Percentiles rank a stretch among this genome's conserved stretches.
These are phyloP conservation scores for Accipiter virgatus DNA, from an alignment of 2,113 vertebrate species.

Conservation along the genomic window DNA sequence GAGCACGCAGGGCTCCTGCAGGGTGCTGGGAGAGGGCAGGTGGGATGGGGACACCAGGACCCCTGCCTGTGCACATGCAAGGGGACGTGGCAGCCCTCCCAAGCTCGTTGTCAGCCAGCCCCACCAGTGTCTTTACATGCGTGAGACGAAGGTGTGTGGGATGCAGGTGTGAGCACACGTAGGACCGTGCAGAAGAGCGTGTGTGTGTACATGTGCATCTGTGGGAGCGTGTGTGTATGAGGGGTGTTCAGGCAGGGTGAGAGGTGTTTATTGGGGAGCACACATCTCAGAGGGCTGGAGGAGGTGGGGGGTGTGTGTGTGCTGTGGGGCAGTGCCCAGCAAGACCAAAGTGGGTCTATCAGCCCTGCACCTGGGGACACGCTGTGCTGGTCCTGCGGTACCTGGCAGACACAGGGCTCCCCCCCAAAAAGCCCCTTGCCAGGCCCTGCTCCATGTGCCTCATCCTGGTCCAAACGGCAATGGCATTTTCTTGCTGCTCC, in stretches of 20 bases:
- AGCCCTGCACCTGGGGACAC: not conserved
- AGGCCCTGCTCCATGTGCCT: not conserved
- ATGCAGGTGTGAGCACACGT: fast-evolving
- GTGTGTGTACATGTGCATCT: not conserved
- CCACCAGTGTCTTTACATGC: fast-evolving
- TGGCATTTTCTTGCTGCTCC: not conserved
- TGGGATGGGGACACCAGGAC: fast-evolving
- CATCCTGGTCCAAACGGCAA: fast-evolving
- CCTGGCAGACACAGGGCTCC: not conserved
- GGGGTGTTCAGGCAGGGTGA: fast-evolving
- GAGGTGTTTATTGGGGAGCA: not conserved
- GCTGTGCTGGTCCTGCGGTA: not conserved
- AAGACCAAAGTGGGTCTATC: not conserved
- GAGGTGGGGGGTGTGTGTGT: no score
- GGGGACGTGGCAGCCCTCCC: not conserved
- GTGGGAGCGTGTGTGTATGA: fast-evolving
- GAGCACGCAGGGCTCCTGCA: not conserved
- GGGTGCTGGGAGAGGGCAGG: not conserved
- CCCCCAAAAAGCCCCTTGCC: not conserved
- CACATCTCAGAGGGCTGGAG: fast-evolving
- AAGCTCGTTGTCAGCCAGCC: fast-evolving
- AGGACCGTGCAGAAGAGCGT: not conserved
- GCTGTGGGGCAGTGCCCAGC: not conserved
- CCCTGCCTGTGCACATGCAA: fast-evolving
- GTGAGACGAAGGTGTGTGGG: not conserved